These are phyloP conservation scores for Aplysina aerophoba DNA, from an alignment of 37 sponge, comb jelly and placozoan genomes.

Conservation along the genomic window DNA sequence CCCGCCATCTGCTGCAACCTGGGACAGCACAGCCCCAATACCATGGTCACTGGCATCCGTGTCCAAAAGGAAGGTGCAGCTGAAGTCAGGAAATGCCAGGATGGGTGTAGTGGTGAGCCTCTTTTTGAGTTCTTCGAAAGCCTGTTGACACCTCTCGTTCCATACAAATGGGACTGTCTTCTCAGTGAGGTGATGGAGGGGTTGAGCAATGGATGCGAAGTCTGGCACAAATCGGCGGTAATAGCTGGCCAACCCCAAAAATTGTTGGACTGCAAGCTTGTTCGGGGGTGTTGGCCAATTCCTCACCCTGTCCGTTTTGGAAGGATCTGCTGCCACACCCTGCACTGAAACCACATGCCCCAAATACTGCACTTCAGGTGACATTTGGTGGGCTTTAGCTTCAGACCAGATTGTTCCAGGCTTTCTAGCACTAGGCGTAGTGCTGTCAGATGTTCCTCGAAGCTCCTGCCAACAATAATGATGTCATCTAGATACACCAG, in stretches of 20 bases:
- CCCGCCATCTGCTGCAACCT: too few species aligned
- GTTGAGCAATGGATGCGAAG: too few species aligned
- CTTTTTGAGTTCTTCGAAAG: too few species aligned
- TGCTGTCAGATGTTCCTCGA: too few species aligned
- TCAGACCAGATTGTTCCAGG: conserved; percentile 9
- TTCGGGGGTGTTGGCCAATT: conserved; percentile 36
- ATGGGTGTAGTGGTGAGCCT: too few species aligned
- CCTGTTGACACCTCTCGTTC: too few species aligned
- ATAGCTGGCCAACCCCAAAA: too few species aligned
- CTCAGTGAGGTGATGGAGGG: too few species aligned
- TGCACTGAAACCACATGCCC: conserved; percentile 41
- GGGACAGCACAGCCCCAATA: conserved; percentile 37
- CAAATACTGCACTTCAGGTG: conserved; percentile 17
- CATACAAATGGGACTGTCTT: too few species aligned
- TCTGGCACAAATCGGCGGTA: too few species aligned
- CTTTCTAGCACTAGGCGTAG: background rate
- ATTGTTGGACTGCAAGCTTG: conserved; percentile 33
- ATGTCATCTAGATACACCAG: too few species aligned
- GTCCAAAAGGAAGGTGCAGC: conserved; percentile 39
- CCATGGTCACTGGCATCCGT: conserved; percentile 47
- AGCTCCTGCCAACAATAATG: too few species aligned
- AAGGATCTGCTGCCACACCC: conserved; percentile 36
- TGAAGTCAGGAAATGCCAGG: conserved; percentile 48
- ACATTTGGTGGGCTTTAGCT: conserved; percentile 25
- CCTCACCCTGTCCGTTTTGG: conserved; percentile 19